Evolutionary conservation across 2,888 invertebrate genomes (phyloP), one percentile per base, ranked within the genome.

Genomic region (Emmelina monodactyla): DNA sequence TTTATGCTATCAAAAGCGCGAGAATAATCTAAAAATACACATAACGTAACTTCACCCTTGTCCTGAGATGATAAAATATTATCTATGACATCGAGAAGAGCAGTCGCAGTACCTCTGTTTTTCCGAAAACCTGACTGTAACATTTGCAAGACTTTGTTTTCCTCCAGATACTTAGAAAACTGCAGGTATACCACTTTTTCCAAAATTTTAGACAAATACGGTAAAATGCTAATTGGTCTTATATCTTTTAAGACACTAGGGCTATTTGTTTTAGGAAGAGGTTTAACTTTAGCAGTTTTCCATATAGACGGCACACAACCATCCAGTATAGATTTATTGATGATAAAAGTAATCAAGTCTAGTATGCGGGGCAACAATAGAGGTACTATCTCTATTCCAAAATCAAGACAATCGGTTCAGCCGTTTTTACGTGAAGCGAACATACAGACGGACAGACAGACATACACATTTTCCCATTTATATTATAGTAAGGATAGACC

Each of bases 1-100:
- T 41, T 39, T 2, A 46, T 38, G 6, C 31, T 37, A 28, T 46
- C 44, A 37, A 44, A 44, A 13, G 41, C 39, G 2, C 40, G 35
- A 9, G 38, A 34, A 16, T 31, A 42, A 15, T 40, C 37, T 2
- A 41, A 30, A n/a, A 43, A 30, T 1, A 39, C 31, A 7, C 39
- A 12, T 5, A 29, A 29, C 9, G 34, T 13, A 15, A 31, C 29
- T 14, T 16, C 5, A 16, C 37, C 31, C 11, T 15, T 22, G 14
- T 29, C 29, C 14, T 29, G 29, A 4, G 9, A 12, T 13, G 14
- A 12, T 15, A 30, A 16, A 4, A 32, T 32, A n/a, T 32, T 25
- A 9, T 32, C 36, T 5, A 32, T 12, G 5, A 36, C 19, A 5
- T 37, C 32, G 11, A 30, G 15, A 9, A 29, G 9, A 14, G 29